Evolutionary conservation across 2,888 invertebrate genomes (phyloP).

Genomic region (Auanema freiburgensis): DNA sequence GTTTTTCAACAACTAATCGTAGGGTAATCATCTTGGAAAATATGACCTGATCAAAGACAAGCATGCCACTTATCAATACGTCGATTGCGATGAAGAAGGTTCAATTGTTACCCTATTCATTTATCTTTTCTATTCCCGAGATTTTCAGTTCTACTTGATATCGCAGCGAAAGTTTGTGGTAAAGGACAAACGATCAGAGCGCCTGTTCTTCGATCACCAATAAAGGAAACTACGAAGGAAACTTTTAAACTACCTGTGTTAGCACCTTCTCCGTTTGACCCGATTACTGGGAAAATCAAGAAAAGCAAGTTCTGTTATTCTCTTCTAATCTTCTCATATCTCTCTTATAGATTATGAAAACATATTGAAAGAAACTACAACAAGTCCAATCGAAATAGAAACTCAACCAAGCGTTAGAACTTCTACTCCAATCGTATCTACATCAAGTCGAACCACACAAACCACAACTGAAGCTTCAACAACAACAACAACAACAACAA

Average conservation of each 20-base stretch:
- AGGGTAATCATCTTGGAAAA: constrained; percentile 30
- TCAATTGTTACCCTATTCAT: constrained; percentile 8
- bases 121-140: not conserved
- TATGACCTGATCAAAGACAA: constrained; percentile 57
- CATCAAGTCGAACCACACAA: not conserved
- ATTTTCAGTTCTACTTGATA: constrained; percentile 33
- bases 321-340: no score
- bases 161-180: constrained; percentile 32
- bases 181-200: constrained; percentile 9
- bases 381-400: not conserved
- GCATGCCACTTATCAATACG: constrained; percentile 51
- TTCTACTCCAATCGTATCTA: constrained; percentile 1
- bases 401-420: constrained; percentile 2
- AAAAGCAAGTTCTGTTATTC: no score
- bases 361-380: constrained; percentile 1
- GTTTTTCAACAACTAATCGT: not conserved
- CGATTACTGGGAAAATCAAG: no score
- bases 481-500: not conserved
- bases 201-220: no score
- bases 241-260: not conserved
- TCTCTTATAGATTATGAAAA: not conserved
- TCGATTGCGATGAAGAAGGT: constrained; percentile 55
- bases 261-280: no score
- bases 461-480: not conserved
- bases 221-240: constrained; percentile 4